Evolutionary conservation across 2,888 invertebrate genomes (phyloP).

Genomic region (Limenitis camilla): DNA sequence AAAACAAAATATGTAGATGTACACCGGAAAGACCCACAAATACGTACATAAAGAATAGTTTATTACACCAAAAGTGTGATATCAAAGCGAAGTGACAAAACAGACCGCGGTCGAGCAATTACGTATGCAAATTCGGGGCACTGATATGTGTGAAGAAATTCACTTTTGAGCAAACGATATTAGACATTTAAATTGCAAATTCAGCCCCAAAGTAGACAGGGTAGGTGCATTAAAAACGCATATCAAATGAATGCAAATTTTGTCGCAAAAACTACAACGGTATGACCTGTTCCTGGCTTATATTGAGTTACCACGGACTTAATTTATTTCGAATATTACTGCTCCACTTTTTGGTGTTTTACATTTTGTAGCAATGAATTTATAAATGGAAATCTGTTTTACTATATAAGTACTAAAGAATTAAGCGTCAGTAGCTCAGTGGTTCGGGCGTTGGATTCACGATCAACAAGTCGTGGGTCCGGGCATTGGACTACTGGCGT

Average conservation of each 20-base stretch:
- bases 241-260: constrained; percentile 30
- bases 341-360: background rate
- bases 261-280: constrained; percentile 12
- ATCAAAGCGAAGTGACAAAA: constrained; percentile 13
- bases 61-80: constrained; percentile 6
- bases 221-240: constrained; percentile 30
- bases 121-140: constrained; percentile 54
- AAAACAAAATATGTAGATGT: too few species aligned
- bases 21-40: too few species aligned
- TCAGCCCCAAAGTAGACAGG: constrained; percentile 29
- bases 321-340: constrained; percentile 1
- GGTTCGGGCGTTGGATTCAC: too few species aligned
- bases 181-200: constrained; percentile 50
- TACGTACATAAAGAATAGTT: constrained; percentile 11
- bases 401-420: background rate
- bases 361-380: background rate
- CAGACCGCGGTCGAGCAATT: constrained; percentile 33
- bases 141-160: constrained; percentile 33
- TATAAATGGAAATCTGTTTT: background rate
- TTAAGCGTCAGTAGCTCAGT: too few species aligned
- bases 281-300: constrained; percentile 6
- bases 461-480: too few species aligned
- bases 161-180: constrained; percentile 40
- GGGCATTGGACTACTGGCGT: too few species aligned
- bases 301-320: constrained; percentile 10